These are phyloP conservation scores for Otus sunia DNA, from an alignment of 2,113 vertebrate species.

Conservation along the genomic window DNA sequence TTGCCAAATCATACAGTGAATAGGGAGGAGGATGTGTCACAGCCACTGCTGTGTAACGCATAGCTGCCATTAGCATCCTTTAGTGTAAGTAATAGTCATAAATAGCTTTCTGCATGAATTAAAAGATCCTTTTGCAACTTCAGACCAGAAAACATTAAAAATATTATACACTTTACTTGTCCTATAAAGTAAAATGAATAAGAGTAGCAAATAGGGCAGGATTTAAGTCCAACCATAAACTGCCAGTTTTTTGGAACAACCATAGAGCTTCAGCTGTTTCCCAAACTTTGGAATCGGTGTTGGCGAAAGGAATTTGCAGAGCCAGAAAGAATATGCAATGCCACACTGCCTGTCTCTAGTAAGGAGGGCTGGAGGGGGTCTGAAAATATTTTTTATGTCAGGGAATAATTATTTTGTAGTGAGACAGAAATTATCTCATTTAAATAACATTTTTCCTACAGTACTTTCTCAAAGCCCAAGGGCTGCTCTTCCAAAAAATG, in stretches of 20 bases:
- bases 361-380: slow-evolving; percentile 3
- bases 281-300: neutral
- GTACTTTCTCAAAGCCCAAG: slow-evolving; percentile 58
- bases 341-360: neutral
- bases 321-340: neutral
- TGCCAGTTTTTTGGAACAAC: neutral
- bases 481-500: slow-evolving; percentile 59
- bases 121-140: neutral
- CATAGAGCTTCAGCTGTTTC: neutral
- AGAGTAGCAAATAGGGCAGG: neutral
- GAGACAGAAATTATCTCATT: slow-evolving; percentile 72
- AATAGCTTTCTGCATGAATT: neutral
- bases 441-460: slow-evolving; percentile 72
- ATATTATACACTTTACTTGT: neutral
- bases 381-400: slow-evolving; percentile 1
- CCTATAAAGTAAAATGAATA: neutral
- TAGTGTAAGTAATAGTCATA: neutral
- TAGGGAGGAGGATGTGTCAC: neutral
- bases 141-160: neutral
- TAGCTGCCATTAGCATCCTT: neutral
- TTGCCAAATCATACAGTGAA: slow-evolving; percentile 4
- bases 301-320: slow-evolving; percentile 19
- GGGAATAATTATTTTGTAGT: slow-evolving; percentile 59
- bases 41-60: neutral
- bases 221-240: neutral